Conservation (phyloP, 2,888 invertebrate genomes). For the Caenorhabditis sp. region DNA sequence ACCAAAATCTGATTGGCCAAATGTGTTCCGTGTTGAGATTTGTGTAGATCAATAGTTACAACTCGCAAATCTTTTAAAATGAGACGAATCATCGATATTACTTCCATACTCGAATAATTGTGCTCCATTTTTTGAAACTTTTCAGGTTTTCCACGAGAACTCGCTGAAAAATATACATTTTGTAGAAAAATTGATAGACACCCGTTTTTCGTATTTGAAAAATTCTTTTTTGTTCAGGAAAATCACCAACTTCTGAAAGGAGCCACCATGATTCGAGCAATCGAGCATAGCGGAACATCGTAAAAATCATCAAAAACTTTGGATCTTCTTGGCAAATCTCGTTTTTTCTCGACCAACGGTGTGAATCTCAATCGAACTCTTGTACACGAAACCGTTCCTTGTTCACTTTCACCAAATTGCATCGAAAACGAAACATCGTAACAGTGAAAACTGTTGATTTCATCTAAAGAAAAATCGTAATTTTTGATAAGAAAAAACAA, state of each 20-base stretch:
- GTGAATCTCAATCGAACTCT: conserved; percentile 81
- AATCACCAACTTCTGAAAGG: not conserved
- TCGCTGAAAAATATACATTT: conserved; percentile 7
- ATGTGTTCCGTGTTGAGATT: conserved; percentile 46
- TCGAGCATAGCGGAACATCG: conserved; percentile 19
- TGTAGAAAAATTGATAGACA: not conserved
- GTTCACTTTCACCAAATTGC: conserved; percentile 46
- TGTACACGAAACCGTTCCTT: conserved; percentile 85
- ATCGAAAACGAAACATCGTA: conserved; percentile 74
- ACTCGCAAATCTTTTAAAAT: conserved; percentile 56
- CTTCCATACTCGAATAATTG: conserved; percentile 45
- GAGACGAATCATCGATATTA: conserved; percentile 23
- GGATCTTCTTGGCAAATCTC: conserved; percentile 42
- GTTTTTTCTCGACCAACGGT: conserved; percentile 26
- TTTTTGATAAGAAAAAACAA: not conserved
- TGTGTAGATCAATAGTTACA: conserved; percentile 47
- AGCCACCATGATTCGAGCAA: not conserved
- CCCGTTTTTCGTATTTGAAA: no score
- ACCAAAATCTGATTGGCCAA: conserved; percentile 52
- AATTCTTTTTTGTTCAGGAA: not conserved
- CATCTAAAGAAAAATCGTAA: conserved; percentile 29
- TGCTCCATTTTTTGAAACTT: conserved; percentile 32
- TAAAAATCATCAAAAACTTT: conserved; percentile 47
- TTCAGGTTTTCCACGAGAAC: conserved; percentile 18
- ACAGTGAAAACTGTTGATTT: conserved; percentile 81